Percentiles rank a stretch among this genome's conserved stretches.
These are phyloP conservation scores for Drosophila arawakana DNA, from an alignment of 1,140 invertebrate species.

Conservation along the genomic window DNA sequence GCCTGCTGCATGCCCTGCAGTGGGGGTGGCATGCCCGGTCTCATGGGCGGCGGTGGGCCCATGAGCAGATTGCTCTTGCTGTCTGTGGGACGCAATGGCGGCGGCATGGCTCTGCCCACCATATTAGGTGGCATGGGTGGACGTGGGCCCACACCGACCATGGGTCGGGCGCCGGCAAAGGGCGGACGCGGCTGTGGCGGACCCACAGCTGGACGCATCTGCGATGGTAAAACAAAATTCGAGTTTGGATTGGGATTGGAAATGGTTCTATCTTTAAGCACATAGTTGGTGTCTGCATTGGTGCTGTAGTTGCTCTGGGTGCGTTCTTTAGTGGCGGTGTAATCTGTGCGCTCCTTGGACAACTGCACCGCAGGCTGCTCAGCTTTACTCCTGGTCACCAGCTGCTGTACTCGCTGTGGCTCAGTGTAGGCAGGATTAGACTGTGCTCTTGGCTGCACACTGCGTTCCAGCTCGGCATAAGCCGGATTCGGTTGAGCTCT, in stretches of 20 bases:
- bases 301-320: slow-evolving; percentile 22
- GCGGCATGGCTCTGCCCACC: slow-evolving; percentile 59
- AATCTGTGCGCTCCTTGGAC: slow-evolving; percentile 12
- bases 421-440: neutral
- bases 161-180: slow-evolving; percentile 69
- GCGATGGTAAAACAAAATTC: slow-evolving; percentile 69
- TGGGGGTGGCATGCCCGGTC: slow-evolving; percentile 70
- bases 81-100: slow-evolving; percentile 74
- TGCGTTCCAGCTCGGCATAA: slow-evolving; percentile 6
- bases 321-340: slow-evolving; percentile 29
- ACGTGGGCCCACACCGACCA: slow-evolving; percentile 69
- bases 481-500: neutral
- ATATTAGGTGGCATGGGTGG: slow-evolving; percentile 75
- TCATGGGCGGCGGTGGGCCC: slow-evolving; percentile 66
- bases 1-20: slow-evolving; percentile 64
- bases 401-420: slow-evolving; percentile 8
- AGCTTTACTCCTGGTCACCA: neutral
- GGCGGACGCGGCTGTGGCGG: slow-evolving; percentile 73
- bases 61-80: slow-evolving; percentile 78
- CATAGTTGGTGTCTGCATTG: slow-evolving; percentile 27
- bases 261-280: slow-evolving; percentile 48
- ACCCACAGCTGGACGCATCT: slow-evolving; percentile 69
- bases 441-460: neutral
- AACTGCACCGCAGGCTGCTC: slow-evolving; percentile 9
- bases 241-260: slow-evolving; percentile 2